A percentile compares a stretch with the other conserved stretches of the same genome.
These are phyloP conservation scores for Oxycera nigricornis DNA, from an alignment of 2,888 invertebrate species.

Conservation along the genomic window DNA sequence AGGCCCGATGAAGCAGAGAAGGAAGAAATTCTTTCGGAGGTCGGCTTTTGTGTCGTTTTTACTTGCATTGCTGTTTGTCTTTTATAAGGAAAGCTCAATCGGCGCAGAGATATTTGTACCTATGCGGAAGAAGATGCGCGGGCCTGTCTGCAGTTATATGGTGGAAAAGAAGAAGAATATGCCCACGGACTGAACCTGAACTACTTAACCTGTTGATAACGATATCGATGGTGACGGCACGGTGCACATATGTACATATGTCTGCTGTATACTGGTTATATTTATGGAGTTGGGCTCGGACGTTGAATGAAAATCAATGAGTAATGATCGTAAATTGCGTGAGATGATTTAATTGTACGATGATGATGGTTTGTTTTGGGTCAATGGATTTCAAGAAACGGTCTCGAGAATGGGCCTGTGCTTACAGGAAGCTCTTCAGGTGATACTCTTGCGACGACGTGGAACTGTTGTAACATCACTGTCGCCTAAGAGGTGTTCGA, in stretches of 20 bases:
- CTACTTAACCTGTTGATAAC: conserved; percentile 18
- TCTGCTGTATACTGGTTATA: not conserved
- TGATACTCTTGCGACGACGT: too few species aligned
- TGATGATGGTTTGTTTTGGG: not conserved
- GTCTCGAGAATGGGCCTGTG: not conserved
- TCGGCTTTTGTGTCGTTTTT: not conserved
- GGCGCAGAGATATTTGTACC: not conserved
- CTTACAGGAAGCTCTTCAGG: too few species aligned
- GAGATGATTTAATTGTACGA: conserved; percentile 1
- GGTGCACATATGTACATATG: not conserved
- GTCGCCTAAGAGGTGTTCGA: too few species aligned
- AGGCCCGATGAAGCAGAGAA: not conserved
- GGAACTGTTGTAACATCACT: too few species aligned
- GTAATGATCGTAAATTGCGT: not conserved
- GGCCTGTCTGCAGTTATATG: not conserved
- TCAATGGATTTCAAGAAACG: not conserved
- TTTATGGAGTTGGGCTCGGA: not conserved
- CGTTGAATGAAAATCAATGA: conserved; percentile 12
- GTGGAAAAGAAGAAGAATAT: not conserved
- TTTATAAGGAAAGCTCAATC: not conserved
- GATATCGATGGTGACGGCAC: not conserved
- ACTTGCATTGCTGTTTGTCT: not conserved
- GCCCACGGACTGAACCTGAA: conserved; percentile 2
- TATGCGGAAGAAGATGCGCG: not conserved
- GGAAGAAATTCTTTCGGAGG: conserved; percentile 9